Conservation (phyloP, 2,888 invertebrate species). For the Apodemia zela region DNA sequence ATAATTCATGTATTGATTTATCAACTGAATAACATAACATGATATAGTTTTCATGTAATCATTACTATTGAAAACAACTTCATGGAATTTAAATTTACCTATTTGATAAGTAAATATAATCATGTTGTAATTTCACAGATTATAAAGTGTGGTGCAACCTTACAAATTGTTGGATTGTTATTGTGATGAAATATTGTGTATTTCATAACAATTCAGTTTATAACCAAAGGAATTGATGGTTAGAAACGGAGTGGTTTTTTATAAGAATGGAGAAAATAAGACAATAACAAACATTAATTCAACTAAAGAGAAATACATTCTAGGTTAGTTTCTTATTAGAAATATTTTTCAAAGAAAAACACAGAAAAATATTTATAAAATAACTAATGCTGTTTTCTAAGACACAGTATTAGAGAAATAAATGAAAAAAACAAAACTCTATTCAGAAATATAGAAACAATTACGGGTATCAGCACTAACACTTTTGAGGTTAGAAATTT, state of each 20-base stretch:
- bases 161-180: slow-evolving; percentile 3
- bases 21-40: no score
- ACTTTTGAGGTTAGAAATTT: slow-evolving; percentile 53
- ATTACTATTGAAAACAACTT: background rate
- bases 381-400: background rate
- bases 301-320: background rate
- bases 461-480: slow-evolving; percentile 21
- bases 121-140: slow-evolving; percentile 5
- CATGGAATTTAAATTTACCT: background rate
- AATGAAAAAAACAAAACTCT: background rate
- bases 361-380: background rate
- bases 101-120: background rate
- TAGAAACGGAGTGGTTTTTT: background rate
- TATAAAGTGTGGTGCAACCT: slow-evolving; percentile 5
- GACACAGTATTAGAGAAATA: background rate
- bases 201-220: background rate
- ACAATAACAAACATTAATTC: background rate
- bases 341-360: background rate
- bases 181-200: background rate
- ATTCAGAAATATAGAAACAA: background rate
- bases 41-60: background rate
- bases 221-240: no score
- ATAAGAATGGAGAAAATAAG: no score
- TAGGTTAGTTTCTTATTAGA: slow-evolving; percentile 7
- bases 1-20: no score